Percentiles rank a stretch among this genome's conserved stretches.
These are phyloP conservation scores for Dorcus parallelipipedus DNA, from an alignment of 2,888 invertebrate genomes.

Conservation along the genomic window DNA sequence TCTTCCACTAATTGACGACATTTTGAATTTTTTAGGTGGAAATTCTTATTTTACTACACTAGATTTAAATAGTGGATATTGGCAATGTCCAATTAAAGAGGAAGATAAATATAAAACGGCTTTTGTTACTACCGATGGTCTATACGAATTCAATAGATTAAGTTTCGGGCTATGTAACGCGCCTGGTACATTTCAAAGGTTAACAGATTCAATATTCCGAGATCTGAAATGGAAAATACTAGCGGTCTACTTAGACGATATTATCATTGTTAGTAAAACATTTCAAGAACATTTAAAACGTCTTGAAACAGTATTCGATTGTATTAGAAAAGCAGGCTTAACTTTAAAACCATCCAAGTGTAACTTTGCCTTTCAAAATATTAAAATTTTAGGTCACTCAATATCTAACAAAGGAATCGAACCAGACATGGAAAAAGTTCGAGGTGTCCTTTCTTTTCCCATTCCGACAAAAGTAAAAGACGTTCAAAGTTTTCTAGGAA, in stretches of 20 bases:
- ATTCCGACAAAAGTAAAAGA: conserved; percentile 16
- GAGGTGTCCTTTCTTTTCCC: conserved; percentile 21
- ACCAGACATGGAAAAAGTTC: conserved; percentile 26
- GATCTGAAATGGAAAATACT: conserved; percentile 20
- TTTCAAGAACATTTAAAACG: conserved; percentile 27
- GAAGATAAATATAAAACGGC: background rate
- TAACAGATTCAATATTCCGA: conserved; percentile 24
- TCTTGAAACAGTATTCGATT: conserved; percentile 20
- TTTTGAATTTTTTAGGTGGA: no score
- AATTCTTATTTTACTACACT: background rate
- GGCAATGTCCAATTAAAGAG: background rate
- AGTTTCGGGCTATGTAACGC: conserved; percentile 29
- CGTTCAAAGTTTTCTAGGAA: conserved; percentile 17
- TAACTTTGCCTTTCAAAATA: conserved; percentile 5
- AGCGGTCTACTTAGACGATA: conserved; percentile 29
- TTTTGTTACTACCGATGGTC: background rate
- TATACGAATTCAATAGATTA: conserved; percentile 8
- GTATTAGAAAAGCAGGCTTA: conserved; percentile 19
- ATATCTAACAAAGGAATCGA: conserved; percentile 23
- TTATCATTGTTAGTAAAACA: conserved; percentile 25
- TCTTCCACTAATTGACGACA: no score
- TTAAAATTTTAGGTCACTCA: conserved; percentile 16
- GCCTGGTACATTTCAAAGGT: conserved; percentile 27
- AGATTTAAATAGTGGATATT: background rate
- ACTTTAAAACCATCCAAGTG: conserved; percentile 25